Evolutionary conservation across 2,113 vertebrate species (phyloP).

Genomic region (Sander lucioperca): DNA sequence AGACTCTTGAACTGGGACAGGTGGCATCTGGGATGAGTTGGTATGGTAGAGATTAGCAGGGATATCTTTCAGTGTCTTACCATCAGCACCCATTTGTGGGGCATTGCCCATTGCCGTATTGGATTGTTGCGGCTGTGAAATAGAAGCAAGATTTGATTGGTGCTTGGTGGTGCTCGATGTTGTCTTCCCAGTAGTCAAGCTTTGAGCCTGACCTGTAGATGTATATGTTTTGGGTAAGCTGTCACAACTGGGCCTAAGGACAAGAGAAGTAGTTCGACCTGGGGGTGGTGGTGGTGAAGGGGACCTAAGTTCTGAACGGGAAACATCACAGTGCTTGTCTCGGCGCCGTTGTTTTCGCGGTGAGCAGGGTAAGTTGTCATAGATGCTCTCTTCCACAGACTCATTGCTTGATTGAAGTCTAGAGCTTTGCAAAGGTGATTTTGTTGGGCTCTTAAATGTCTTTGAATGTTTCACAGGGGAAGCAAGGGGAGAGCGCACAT

Average conservation of each 20-base stretch:
- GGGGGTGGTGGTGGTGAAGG: constrained; percentile 82
- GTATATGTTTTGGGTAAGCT: constrained; percentile 65
- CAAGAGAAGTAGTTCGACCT: constrained; percentile 86
- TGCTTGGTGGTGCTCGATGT: constrained; percentile 34
- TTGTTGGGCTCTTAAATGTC: constrained; percentile 79
- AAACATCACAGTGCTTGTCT: constrained; percentile 71
- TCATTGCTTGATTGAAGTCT: constrained; percentile 74
- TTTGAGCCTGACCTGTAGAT: constrained; percentile 58
- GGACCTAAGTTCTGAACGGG: constrained; percentile 66
- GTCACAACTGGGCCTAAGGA: constrained; percentile 80
- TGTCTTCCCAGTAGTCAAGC: constrained; percentile 54
- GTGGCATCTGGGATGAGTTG: constrained; percentile 67
- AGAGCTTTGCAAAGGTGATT: constrained; percentile 58
- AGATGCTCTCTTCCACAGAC: constrained; percentile 72
- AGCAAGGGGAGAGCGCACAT: constrained; percentile 73
- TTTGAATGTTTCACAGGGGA: constrained; percentile 84
- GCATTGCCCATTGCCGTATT: constrained; percentile 62
- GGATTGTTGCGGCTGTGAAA: constrained; percentile 75
- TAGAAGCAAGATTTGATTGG: constrained; percentile 63
- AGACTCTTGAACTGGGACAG: constrained; percentile 56
- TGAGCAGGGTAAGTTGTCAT: constrained; percentile 76
- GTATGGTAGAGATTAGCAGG: constrained; percentile 72
- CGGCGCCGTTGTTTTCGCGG: constrained; percentile 76
- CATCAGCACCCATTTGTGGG: constrained; percentile 48
- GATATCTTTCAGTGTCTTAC: constrained; percentile 76